Conservation (phyloP, 2,888 invertebrate genomes). For the Chrysolina oricalcia region DNA sequence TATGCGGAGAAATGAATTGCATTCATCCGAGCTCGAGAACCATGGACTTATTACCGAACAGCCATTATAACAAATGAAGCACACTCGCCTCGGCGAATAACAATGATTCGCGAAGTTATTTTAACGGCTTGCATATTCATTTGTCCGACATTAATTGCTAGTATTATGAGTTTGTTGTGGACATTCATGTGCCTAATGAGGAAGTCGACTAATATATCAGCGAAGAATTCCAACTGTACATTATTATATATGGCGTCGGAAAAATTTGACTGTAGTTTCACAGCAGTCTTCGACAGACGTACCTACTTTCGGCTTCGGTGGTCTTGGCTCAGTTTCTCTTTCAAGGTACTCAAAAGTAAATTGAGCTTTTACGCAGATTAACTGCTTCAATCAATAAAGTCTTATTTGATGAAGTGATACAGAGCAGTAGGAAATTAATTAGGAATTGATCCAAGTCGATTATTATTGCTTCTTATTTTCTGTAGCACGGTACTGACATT, state of each 20-base stretch:
- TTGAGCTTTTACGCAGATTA: too few species aligned
- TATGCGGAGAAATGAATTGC: not conserved
- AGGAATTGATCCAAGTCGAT: too few species aligned
- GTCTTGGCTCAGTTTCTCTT: not conserved
- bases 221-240: not conserved
- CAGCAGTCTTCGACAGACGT: not conserved
- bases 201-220: not conserved
- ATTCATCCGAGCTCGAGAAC: constrained; percentile 5
- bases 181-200: not conserved
- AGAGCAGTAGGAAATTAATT: too few species aligned
- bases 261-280: not conserved
- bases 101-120: constrained; percentile 24
- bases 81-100: constrained; percentile 26
- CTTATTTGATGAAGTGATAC: too few species aligned
- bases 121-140: constrained; percentile 10
- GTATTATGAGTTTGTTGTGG: not conserved
- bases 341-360: not conserved
- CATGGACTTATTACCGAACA: constrained; percentile 35
- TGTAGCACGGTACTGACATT: too few species aligned
- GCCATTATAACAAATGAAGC: constrained; percentile 41
- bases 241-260: not conserved
- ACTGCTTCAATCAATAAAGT: too few species aligned
- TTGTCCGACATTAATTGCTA: constrained; percentile 5
- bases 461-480: too few species aligned
- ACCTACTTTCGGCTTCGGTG: not conserved